Base-by-base conservation (phyloP, 2,888 invertebrate species). In the Drosophila greeni region DNA sequence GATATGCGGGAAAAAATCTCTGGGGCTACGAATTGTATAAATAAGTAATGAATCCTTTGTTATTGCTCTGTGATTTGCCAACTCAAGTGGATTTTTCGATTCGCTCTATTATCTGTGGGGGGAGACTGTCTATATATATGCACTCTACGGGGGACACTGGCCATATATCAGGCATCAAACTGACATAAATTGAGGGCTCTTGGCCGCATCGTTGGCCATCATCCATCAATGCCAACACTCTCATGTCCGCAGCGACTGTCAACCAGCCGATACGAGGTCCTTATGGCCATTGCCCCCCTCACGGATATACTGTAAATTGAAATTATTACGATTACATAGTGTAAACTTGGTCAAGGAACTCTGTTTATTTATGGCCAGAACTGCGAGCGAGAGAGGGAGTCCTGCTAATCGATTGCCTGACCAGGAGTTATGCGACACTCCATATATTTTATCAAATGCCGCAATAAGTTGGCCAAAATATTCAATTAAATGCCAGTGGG, bases 151-250 rank as follows among this genome's bases (percentile, higher is more conserved):
- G 37, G 11, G 54, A 34, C 48, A 29, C 34, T 34, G 61, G 75
- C 69, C 70, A 80, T 80, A 82, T 75, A 82, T 80, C 79, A 80
- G 68, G 52, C 48, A 64, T 62, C 60, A 65, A 69, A 57, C 70
- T 77, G 82, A 79, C 82, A 82, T 80, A 79, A 79, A 82, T 82
- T 79, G 73, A 16, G 43, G 33, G 33, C 29, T 12, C 18, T 39
- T 48, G 37, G 49, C 29, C 37, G 31, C 34, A 43, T 18, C 66
- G 51, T 48, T 43, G 67, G 57, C 69, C 82, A 80, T 82, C 82
- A 80, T 80, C 80, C 80, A 82, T 80, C 82, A 80, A 70, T 80
- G 79, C 56, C 82, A 81, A 77, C 80, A 80, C 79, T 65, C 70
- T 66, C 52, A 66, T 58, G 62, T 72, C 61, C 69, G 59, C 72